phyloP scores from a whole-genome alignment of 2,888 invertebrate genomes.

The Holacanthella duospinosa region DNA sequence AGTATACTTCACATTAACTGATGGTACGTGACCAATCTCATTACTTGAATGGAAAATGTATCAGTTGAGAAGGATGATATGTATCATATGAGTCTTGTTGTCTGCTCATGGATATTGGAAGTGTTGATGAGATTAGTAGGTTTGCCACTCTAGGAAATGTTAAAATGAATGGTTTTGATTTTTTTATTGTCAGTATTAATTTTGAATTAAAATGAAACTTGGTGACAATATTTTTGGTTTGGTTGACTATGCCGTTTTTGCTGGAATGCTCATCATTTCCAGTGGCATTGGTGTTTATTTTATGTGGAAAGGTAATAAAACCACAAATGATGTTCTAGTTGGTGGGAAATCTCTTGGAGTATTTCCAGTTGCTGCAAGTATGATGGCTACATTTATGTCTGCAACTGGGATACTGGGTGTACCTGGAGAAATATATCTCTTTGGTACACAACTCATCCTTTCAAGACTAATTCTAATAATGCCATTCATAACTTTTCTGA shows the following conservation, averaged over 20 bases:
- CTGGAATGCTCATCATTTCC: conserved; percentile 63
- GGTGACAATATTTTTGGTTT: conserved; percentile 42
- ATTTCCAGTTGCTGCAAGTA: conserved; percentile 76
- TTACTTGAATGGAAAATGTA: too few species aligned
- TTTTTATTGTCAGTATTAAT: too few species aligned
- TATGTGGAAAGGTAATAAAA: conserved; percentile 62
- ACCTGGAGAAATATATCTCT: conserved; percentile 64
- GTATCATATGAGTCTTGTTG: too few species aligned
- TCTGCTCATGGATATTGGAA: too few species aligned
- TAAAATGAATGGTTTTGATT: too few species aligned
- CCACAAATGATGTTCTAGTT: conserved; percentile 65
- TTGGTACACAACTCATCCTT: conserved; percentile 57
- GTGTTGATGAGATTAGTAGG: too few species aligned
- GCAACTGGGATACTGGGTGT: conserved; percentile 5
- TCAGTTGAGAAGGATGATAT: too few species aligned
- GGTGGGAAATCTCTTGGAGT: conserved; percentile 63
- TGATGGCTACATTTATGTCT: conserved; percentile 60
- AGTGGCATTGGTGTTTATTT: conserved; percentile 75
- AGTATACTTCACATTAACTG: too few species aligned
- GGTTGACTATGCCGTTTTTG: conserved; percentile 64
- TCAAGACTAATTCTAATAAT: conserved; percentile 15
- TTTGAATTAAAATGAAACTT: too few species aligned
- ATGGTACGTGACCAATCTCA: too few species aligned
- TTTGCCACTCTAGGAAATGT: too few species aligned
- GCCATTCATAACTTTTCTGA: conserved; percentile 11